Base-by-base conservation (phyloP, 2,888 invertebrate genomes). In the Caradrina clavipalpis region DNA sequence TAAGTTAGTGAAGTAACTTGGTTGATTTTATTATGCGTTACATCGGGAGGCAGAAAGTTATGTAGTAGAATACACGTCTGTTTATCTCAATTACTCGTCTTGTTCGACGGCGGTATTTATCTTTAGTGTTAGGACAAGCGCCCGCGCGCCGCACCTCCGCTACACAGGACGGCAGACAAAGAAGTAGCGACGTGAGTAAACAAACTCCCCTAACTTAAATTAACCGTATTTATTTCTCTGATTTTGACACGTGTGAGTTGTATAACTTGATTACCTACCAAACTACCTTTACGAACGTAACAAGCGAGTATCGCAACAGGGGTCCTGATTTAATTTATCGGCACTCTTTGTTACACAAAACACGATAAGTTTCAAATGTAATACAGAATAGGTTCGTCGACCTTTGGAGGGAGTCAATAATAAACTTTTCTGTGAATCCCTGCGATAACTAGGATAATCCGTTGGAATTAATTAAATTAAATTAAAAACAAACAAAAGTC, bases 401-500 rank as follows among this genome's bases (percentile, higher is more conserved):
- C 90, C 90, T 88, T 86, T 86, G 72, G 69, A 80, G 83, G 73
- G 77, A 88, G 85, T 88, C 86, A 86, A 89, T 89, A 89, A 87
- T 86, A 90, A 91, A 91, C 88, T 91, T 90, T 84, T 86, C 86
- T 81, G 84, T 88, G 89, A 92, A 93, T 92, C 91, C 91, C 90
- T 87, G 89, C 87, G 88, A 90, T 91, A 90, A 89, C 90, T 90
- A 90, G 91, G 90, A 91, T 92, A 92, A 93, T 93, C 92, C 90
- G 88, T 91, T 89, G 89, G 88, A 92, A 93, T 94, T 94, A 94
- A 94, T 94, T 93, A 90, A 93, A 94, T 94, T 93, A 90, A 93
- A 93, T 94, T 94, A 93, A 93, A 93, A 92, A 91, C 91, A 93
- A 93, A 92, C 92, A 92, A 92, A 93, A 92, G 91, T 91, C 90